Evolutionary conservation across 1,140 invertebrate genomes (phyloP).

Genomic region (Trichomalopsis sarcophagae): DNA sequence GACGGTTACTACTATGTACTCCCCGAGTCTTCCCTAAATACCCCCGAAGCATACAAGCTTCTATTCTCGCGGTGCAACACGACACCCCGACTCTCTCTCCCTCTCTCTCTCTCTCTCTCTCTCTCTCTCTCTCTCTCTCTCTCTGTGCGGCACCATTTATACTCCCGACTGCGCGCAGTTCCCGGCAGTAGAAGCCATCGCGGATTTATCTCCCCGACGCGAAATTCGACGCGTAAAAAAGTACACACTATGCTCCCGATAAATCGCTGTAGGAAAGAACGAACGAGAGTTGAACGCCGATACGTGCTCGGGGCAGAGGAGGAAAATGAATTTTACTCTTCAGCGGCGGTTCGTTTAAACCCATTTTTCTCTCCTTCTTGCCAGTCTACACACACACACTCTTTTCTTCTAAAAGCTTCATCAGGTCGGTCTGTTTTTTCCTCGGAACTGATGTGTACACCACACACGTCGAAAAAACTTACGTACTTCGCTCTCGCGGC

Average conservation of each 20-base stretch:
- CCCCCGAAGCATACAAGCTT: not conserved
- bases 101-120: too few species aligned
- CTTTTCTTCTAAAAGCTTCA: too few species aligned
- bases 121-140: too few species aligned
- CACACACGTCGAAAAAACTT: too few species aligned
- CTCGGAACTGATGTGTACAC: too few species aligned
- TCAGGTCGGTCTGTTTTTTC: too few species aligned
- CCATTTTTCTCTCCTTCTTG: too few species aligned
- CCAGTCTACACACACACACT: too few species aligned
- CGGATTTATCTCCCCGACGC: not conserved
- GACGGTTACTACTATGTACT: not conserved
- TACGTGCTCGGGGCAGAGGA: too few species aligned
- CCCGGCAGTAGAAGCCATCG: not conserved
- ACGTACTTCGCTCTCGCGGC: too few species aligned
- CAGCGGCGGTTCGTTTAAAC: too few species aligned
- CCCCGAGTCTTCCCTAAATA: not conserved
- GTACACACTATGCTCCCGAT: not conserved
- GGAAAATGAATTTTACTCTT: too few species aligned
- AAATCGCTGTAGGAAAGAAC: conserved; percentile 43
- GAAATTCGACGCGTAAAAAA: conserved; percentile 49
- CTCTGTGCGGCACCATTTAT: not conserved
- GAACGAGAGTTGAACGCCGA: conserved; percentile 13
- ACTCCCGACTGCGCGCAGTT: not conserved
- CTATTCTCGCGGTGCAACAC: not conserved
- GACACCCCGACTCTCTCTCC: not conserved